Base-by-base conservation (phyloP, 2,888 invertebrate genomes). In the Phalera bucephala region DNA sequence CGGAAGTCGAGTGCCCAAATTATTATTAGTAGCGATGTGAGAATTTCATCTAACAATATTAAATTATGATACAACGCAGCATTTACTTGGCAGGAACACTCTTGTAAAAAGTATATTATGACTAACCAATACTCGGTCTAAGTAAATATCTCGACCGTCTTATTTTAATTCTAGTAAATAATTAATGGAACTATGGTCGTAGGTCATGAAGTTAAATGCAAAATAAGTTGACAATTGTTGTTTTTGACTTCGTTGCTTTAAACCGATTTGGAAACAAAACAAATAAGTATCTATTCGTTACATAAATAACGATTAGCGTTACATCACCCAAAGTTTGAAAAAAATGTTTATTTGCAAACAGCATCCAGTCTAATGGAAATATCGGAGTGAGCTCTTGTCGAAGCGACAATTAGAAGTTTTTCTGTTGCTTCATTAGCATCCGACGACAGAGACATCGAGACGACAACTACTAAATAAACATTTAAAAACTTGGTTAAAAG, bases 321-420 rank as follows among this genome's bases (percentile, higher is more conserved):
- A 40, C 40, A 29, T 11, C 26, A 36, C 47, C 37, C 50, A 48
- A 57, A 60, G 49, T 53, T 57, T 46, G 28, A n/a, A n/a, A 63
- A 68, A 72, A 68, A 59, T 62, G 55, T 56, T 58, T 55, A 52
- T 58, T 62, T 61, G 68, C 58, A 66, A 79, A 71, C 65, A 58
- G 62, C 55, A 34, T 39, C 52, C 52, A 58, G 41, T 62, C 64
- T 68, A 75, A 79, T 78, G 61, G 60, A 78, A 72, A 74, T 72
- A 72, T 77, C 63, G 57, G 58, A 57, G 59, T 44, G 60, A 48
- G 55, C 69, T 64, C 60, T 70, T 63, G 65, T 65, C 64, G 62
- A 63, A 61, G 55, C 39, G 49, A 68, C 72, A 79, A 73, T 79
- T 72, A 73, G 54, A 72, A 73, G 70, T 78, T 79, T 80, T 72